Base-by-base conservation (phyloP, 1,140 invertebrate species). In the Tetragonula clypearis region DNA sequence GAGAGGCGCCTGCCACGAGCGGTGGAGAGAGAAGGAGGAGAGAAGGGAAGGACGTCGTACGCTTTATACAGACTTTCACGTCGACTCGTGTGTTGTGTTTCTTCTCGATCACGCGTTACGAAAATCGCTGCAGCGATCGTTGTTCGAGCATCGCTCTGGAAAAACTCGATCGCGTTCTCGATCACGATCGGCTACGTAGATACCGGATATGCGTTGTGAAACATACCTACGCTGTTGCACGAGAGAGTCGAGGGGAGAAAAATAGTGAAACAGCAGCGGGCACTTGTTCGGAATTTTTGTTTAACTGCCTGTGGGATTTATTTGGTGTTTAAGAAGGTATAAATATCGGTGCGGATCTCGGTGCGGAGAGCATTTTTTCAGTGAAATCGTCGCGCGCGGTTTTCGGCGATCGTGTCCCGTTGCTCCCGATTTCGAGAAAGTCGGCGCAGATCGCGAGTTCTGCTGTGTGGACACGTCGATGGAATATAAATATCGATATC, bases 41-140 rank as follows among this genome's bases (percentile, higher is more conserved):
- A 65, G 86, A 65, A 62, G 69, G 62, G 65, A 79, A 76, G 82
- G 79, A 87, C 68, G 26, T 11, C 58, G 66, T 26, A 62, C 69
- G 74, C 41, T 49, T 49, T 60, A 49, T 35, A 77, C 65, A 30
- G 85, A 88, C 88, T 89, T 89, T 89, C 88, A 89, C 88, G 87
- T 74, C 84, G 88, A 58, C 35, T 62, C n/a, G 35, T 49, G 35
- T 68, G 84, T 88, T 49, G 41, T 89, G 83, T 85, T 84, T 82
- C 75, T 8, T 66, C 65, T 88, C 84, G 87, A 86, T 88, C 35
- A 3, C 85, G 87, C 88, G 84, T 88, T 80, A 76, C 88, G 88
- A 89, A 88, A 89, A 89, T 88, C 76, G 84, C 41, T 9, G 41
- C 41, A 0, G 41, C 79, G 73, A 73, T 53, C 73, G 83, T 74